Base-by-base conservation (phyloP, 1,140 invertebrate genomes). In the Platorchestia sp. region DNA sequence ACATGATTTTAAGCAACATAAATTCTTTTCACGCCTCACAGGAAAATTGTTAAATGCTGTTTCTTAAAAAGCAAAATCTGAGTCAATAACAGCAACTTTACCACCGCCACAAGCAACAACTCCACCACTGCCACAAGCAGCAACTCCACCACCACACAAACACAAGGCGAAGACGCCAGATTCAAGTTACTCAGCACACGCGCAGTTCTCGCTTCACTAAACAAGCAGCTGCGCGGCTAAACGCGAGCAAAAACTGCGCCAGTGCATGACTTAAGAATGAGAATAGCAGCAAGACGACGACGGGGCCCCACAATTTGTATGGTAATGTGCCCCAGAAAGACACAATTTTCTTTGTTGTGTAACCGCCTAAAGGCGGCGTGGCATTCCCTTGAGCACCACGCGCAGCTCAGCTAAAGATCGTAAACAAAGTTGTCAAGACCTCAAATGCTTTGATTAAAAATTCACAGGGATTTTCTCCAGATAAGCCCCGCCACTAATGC, bases 291-390 rank as follows among this genome's bases (percentile, higher is more conserved):
- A 43, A 27, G 87, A 36, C 10, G 53, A 16, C 53, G 87, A 89
- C 87, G 14, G 43, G 36, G 91, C 45, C 5, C 91, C 91, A n/a
- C 45, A 93, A 93, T 93, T 45, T 93, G 91, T 93, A 93, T 93
- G 91, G 43, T 93, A 93, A 93, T 93, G 43, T 45, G 91, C 0
- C 16, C 43, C 45, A 45, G 45, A 40, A 93, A 45, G 91, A 93
- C 91, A 93, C 43, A 47, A 44, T 93, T 93, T 47, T 93, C 91
- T 47, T 36, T 42, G 87, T 89, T 41, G 87, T 89, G 87, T 41
- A 44, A 89, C n/a, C 43, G 87, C 87, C 87, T 89, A 44, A 44
- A 89, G 87, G 87, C 87, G 87, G 5, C 41, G 43, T 89, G 87
- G 87, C 41, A 89, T 89, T 89, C 43, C 47, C 41, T 89, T 3